Conservation (phyloP, 2,797 vertebrate species). For the Okamejei kenojei region DNA sequence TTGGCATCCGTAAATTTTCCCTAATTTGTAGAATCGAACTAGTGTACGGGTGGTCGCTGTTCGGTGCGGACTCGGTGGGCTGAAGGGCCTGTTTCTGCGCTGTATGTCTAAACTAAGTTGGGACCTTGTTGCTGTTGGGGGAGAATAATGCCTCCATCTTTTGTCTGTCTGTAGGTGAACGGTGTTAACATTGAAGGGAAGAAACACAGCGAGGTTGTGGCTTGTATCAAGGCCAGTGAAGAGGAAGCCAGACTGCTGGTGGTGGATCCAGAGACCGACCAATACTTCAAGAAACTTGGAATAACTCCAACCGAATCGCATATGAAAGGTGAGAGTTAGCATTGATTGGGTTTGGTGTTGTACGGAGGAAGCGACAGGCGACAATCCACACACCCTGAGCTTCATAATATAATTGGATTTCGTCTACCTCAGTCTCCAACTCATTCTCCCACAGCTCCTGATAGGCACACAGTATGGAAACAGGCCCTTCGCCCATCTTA, state of each 20-base stretch:
- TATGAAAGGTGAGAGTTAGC: conserved; percentile 62
- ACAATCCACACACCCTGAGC: not conserved
- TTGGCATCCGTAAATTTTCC: too few relatives aligned
- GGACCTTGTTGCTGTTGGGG: too few relatives aligned
- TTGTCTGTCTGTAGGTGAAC: conserved; percentile 68
- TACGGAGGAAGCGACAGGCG: not conserved
- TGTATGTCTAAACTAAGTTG: not conserved
- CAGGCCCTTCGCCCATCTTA: too few relatives aligned
- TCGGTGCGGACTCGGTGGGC: too few relatives aligned
- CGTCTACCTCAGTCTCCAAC: not conserved
- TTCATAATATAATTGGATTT: not conserved
- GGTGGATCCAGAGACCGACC: conserved; percentile 79
- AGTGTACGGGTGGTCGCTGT: too few relatives aligned
- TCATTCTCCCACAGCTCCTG: not conserved
- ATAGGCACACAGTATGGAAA: too few relatives aligned
- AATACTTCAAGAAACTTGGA: conserved; percentile 74
- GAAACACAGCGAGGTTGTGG: conserved; percentile 82
- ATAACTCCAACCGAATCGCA: conserved; percentile 67
- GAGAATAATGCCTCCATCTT: not conserved
- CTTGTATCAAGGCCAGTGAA: conserved; percentile 67
- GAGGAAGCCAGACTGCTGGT: conserved; percentile 72
- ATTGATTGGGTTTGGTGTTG: not conserved
- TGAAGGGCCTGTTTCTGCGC: too few relatives aligned
- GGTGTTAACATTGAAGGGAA: conserved; percentile 70
- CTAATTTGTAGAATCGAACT: too few relatives aligned